Evolutionary conservation across 2,888 invertebrate genomes (phyloP).

Genomic region (Arrhopalites spinosus): DNA sequence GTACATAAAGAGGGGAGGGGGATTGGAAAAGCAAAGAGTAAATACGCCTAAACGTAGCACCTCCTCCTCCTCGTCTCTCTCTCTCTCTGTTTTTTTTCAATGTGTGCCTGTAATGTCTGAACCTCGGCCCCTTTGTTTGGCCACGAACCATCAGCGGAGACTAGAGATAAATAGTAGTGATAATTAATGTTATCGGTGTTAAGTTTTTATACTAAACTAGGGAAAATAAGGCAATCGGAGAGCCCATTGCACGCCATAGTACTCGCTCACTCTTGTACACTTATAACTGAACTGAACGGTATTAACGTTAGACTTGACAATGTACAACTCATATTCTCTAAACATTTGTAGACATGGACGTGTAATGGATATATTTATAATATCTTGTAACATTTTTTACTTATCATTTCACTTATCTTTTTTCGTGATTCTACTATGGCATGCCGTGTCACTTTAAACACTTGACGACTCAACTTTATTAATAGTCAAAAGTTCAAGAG

Average conservation of each 20-base stretch:
- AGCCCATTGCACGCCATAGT: neutral
- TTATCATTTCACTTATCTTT: neutral
- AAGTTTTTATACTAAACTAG: neutral
- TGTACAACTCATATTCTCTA: too few relatives aligned
- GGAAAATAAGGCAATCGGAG: neutral
- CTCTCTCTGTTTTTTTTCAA: too few relatives aligned
- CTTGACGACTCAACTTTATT: neutral
- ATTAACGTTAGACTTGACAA: too few relatives aligned
- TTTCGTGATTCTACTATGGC: neutral
- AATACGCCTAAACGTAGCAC: constrained; percentile 12
- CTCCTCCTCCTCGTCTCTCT: constrained; percentile 5
- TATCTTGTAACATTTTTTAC: neutral
- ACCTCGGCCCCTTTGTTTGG: constrained; percentile 23
- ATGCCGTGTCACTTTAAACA: constrained; percentile 13
- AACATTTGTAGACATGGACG: too few relatives aligned
- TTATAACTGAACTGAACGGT: too few relatives aligned
- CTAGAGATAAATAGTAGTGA: constrained; percentile 32
- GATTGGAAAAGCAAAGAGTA: too few relatives aligned
- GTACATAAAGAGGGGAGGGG: too few relatives aligned
- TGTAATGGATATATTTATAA: neutral
- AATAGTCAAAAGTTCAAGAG: neutral
- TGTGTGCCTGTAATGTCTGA: neutral
- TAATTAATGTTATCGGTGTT: constrained; percentile 36
- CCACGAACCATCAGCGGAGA: constrained; percentile 26
- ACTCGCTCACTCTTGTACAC: neutral